Evolutionary conservation across 2,797 vertebrate species (phyloP), one percentile per base, ranked within the genome.

Genomic region (Sebastes trivittatus): DNA sequence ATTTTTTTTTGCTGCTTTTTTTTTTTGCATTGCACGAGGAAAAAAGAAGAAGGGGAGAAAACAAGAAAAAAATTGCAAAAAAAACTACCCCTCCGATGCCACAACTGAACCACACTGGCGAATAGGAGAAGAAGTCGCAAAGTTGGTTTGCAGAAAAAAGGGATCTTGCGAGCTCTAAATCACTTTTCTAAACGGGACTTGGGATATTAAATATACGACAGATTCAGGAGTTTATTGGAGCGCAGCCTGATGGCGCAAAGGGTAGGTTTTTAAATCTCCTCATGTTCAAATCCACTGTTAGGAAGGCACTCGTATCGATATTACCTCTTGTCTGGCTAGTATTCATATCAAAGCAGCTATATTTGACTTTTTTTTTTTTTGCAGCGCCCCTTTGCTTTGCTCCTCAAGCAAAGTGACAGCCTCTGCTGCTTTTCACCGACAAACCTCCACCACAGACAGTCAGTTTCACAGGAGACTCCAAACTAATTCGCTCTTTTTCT

Each of bases 171-270:
- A 42, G 38, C 89, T 94, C 95, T 97, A 97, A 97, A 96, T 96
- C 97, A 97, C 97, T 98, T 97, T 46, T 97, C 95, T 96, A 95
- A 96, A 95, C 97, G 96, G 93, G 97, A 98, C 97, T 97, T 97
- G 97, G 98, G 97, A 98, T 97, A 97, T 97, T 97, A 97, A 98
- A 97, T 97, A 98, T 96, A 97, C 97, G 97, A 97, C 97, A 96
- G 96, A 97, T 97, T 97, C 97, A 96, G 97, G 97, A 98, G 97
- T 97, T 98, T 98, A 97, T 98, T 97, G 97, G 97, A 98, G 98
- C 97, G 98, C 97, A 98, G 97, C 96, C 98, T 98, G 97, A 99
- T 99, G 98, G 98, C 98, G 97, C 98, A 99, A 98, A 98, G 98
- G 98, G 98, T 99, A 99, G 97, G 98, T 98, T 97, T 97, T 97